These are phyloP conservation scores for Tigriopus japonicus DNA, from an alignment of 1,140 invertebrate genomes.

Conservation along the genomic window DNA sequence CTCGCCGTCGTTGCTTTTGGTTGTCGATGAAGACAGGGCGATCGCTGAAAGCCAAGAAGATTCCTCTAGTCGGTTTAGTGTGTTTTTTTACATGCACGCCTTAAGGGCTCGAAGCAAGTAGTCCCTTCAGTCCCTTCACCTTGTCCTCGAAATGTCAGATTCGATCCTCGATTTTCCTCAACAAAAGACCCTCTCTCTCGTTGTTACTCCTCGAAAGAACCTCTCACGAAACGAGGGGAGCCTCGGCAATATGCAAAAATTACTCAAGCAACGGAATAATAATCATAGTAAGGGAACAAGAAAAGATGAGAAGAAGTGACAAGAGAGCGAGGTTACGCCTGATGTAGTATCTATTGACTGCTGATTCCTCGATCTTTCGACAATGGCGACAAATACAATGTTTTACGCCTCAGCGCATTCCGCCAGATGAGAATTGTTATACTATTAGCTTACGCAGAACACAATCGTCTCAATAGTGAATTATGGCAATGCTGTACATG, in stretches of 20 bases:
- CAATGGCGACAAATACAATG: neutral
- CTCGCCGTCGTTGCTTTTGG: too few relatives aligned
- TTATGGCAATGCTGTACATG: neutral
- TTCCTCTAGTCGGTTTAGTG: too few relatives aligned
- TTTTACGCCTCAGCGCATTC: neutral
- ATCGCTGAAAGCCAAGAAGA: too few relatives aligned
- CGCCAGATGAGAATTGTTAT: neutral
- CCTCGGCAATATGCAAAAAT: neutral
- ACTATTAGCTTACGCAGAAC: neutral
- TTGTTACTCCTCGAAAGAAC: too few relatives aligned
- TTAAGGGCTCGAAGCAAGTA: too few relatives aligned
- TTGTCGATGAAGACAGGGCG: too few relatives aligned
- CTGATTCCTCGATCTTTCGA: neutral
- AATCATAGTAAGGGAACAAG: neutral
- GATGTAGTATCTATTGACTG: neutral
- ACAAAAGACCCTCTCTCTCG: too few relatives aligned
- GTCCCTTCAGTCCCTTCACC: too few relatives aligned
- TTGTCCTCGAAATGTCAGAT: too few relatives aligned
- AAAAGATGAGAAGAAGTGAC: neutral
- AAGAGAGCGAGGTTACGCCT: neutral
- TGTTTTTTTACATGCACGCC: too few relatives aligned
- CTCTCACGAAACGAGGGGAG: too few relatives aligned
- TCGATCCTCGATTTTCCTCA: too few relatives aligned
- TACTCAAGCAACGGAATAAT: neutral
- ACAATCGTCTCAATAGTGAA: neutral